Percentiles rank a stretch among this genome's conserved stretches.
phyloP scores from a whole-genome alignment of 2,113 vertebrate species.

The Pelvicachromis taeniatus region DNA sequence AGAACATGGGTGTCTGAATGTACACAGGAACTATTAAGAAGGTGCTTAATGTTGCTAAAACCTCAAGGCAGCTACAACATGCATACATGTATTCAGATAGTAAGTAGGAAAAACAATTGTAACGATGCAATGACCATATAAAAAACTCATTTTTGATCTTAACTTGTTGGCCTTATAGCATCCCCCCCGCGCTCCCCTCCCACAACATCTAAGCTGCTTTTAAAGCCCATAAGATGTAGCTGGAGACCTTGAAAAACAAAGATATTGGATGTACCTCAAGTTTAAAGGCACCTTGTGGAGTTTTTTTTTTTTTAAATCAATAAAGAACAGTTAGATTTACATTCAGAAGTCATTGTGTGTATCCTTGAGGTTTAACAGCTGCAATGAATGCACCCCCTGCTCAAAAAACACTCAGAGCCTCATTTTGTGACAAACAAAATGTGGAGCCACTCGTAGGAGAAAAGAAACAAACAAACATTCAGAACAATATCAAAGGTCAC shows the following conservation, averaged over 20 bases:
- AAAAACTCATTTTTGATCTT: background rate
- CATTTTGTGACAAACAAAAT: background rate
- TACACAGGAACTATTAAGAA: background rate
- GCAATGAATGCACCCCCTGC: background rate
- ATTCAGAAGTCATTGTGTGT: background rate
- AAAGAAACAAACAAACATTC: background rate
- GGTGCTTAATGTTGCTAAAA: background rate
- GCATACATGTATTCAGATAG: background rate
- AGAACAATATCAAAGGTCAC: background rate
- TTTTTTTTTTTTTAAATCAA: background rate
- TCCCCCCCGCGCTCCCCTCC: background rate
- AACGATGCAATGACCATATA: background rate
- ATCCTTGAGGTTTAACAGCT: background rate
- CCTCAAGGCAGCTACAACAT: background rate
- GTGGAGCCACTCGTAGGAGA: background rate
- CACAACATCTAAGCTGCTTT: background rate
- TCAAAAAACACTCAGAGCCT: background rate
- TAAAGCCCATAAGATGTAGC: background rate
- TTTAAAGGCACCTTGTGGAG: background rate
- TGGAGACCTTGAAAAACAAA: background rate
- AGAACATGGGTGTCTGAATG: background rate
- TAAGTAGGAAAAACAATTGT: background rate
- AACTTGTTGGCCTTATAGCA: background rate
- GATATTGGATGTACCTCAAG: background rate
- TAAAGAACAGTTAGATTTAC: background rate